Evolutionary conservation across 2,113 vertebrate genomes (phyloP), one percentile per base, ranked within the genome.

Genomic region (Calypte anna): DNA sequence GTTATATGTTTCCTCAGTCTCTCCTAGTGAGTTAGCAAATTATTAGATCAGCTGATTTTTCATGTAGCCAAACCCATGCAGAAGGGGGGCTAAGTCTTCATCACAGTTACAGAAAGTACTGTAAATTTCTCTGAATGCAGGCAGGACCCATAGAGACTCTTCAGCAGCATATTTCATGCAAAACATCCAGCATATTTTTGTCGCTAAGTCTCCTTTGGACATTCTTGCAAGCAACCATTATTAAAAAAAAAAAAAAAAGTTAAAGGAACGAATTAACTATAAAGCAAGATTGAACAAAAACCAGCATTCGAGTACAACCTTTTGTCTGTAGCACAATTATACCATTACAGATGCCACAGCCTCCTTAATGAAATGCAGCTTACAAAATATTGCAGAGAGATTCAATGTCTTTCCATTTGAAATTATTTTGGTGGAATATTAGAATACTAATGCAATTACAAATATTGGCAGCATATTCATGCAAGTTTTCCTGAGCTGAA

Each of bases 381-480:
- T 63, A 70, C 27, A 66, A 55, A 89, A 70, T 86, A 59, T 7
- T 92, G 54, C 36, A n/a, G 27, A 78, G n/a, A 46, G 7, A 21
- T 90, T 93, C 22, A 50, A 3, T 75, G 14, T 85, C 76, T 94
- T 88, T 84, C 44, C 66, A 73, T 93, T 50, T 57, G 87, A 87
- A 92, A 79, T 76, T 90, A 61, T 94, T 93, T 82, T 68, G 50
- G 23, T 76, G 62, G 27, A 85, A 64, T 87, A 84, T 64, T 84
- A 44, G 81, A 94, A 87, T 74, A 89, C 50, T 73, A 79, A 87
- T 82, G 54, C 54, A 94, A 73, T 85, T 91, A 93, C 55, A 90
- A 82, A 57, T 85, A 89, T 82, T 87, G 82, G 70, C 48, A 50
- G 66, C 62, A 85, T 85, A 86, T 79, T 94, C 50, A 53, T 87